A percentile compares a stretch with the other conserved stretches of the same genome.
Evolutionary conservation across 2,113 vertebrate genomes (phyloP).

Genomic region (Crotalus tigris): DNA sequence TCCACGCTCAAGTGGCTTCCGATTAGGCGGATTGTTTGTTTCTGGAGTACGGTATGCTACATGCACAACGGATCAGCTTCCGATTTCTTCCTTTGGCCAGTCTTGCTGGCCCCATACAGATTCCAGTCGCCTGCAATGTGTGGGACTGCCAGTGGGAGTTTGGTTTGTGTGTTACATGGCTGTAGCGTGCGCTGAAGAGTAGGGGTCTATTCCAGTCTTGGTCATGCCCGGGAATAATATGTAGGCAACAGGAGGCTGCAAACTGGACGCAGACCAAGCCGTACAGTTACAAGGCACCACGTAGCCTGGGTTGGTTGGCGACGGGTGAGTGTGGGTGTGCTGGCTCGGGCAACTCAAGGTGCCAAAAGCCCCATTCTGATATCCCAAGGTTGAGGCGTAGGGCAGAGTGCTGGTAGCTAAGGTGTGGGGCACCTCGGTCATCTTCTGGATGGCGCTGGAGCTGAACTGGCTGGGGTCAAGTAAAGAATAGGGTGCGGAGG

Average conservation of each 20-base stretch:
- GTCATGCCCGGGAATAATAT: slow-evolving; percentile 99
- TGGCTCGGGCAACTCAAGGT: slow-evolving; percentile 93
- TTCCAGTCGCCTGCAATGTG: not conserved
- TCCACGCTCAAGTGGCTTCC: slow-evolving; percentile 40
- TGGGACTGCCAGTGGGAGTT: slow-evolving; percentile 27
- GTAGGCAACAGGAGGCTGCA: slow-evolving; percentile 99
- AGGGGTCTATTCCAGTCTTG: slow-evolving; percentile 98
- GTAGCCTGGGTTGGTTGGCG: slow-evolving; percentile 98
- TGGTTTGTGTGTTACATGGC: slow-evolving; percentile 84
- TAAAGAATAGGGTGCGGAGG: slow-evolving; percentile 93
- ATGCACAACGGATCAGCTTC: slow-evolving; percentile 75
- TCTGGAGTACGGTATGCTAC: slow-evolving; percentile 71
- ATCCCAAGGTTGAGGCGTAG: slow-evolving; percentile 97
- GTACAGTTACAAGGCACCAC: slow-evolving; percentile 99
- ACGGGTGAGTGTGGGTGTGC: slow-evolving; percentile 99
- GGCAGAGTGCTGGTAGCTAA: slow-evolving; percentile 91
- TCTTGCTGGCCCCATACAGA: slow-evolving; percentile 1
- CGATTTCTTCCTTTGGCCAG: slow-evolving; percentile 62
- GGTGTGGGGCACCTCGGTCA: slow-evolving; percentile 97
- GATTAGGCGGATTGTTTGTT: slow-evolving; percentile 31
- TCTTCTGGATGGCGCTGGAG: slow-evolving; percentile 96
- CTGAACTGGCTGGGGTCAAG: slow-evolving; percentile 98
- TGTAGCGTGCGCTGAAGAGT: slow-evolving; percentile 93
- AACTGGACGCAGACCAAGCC: slow-evolving; percentile 95
- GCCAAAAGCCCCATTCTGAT: slow-evolving; percentile 97